Evolutionary conservation across 2,797 vertebrate species (phyloP).

Genomic region (Arnoldichthys spilopterus): DNA sequence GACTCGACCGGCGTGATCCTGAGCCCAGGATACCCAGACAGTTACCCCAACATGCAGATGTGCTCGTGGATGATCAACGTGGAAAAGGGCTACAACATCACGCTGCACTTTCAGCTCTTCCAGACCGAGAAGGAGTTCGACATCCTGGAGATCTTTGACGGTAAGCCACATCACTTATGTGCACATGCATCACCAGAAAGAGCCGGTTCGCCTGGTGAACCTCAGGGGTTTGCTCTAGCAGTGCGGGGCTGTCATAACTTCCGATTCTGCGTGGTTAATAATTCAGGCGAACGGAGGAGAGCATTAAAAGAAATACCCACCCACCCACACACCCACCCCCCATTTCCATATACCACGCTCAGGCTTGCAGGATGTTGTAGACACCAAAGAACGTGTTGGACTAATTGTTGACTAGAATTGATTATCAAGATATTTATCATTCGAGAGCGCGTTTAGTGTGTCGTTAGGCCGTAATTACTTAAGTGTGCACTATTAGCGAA

Average conservation of each 20-base stretch:
- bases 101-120: constrained; percentile 94
- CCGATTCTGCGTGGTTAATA: neutral
- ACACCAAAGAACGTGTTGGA: neutral
- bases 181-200: neutral
- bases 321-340: too few species aligned
- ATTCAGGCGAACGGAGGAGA: neutral
- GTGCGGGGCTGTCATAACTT: neutral
- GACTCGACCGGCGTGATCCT: constrained; percentile 96
- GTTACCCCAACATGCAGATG: constrained; percentile 97
- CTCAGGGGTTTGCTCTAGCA: constrained; percentile 3
- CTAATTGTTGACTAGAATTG: constrained; percentile 35
- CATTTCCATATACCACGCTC: neutral
- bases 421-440: constrained; percentile 47
- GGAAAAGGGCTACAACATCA: constrained; percentile 97
- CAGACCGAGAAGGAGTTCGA: constrained; percentile 99
- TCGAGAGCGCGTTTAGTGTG: constrained; percentile 47
- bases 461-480: constrained; percentile 59
- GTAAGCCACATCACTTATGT: constrained; percentile 72
- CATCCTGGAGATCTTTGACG: constrained; percentile 97
- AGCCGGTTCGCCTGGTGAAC: neutral
- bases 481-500: constrained; percentile 56
- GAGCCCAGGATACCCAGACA: constrained; percentile 94
- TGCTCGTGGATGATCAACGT: constrained; percentile 96
- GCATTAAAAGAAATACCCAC: neutral
- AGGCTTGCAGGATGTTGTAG: too few species aligned